Base-by-base conservation (phyloP, 2,797 vertebrate genomes). In the Lycodopsis pacificus region DNA sequence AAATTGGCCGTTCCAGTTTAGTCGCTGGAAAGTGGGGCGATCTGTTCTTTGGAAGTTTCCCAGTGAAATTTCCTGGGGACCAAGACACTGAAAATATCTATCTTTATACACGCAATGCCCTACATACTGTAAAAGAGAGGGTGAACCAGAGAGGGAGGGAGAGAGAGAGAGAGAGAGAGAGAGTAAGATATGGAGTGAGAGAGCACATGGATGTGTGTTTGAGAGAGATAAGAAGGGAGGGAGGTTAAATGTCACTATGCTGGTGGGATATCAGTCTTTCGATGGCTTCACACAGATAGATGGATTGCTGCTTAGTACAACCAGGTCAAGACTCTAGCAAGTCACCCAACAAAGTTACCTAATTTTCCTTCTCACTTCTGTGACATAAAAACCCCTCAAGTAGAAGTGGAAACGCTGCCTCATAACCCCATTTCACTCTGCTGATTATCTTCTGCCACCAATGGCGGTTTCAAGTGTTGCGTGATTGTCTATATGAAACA, bases 21-120 rank as follows among this genome's bases (percentile, higher is more conserved):
- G 87, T 84, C 90, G 88, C 85, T 86, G 79, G 89, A 96, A 96
- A 96, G 93, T 96, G 94, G 95, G 94, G 86, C 95, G 94, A 91
- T 95, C 92, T 95, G 95, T 95, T 95, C 95, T 95, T 94, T 95
- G 94, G 94, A 95, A 95, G 94, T 96, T 95, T 95, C 94, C 95
- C 94, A 95, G 94, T 88, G 85, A 94, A 94, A 94, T 93, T 93
- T 95, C 94, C 94, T 94, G 88, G 94, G 95, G 95, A 95, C 95
- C 64, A 68, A 95, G 95, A 94, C 93, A 92, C 95, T 93, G 94
- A 95, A 95, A 95, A 95, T 95, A 95, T 95, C 95, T 86, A 88
- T 94, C 95, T 95, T 94, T 94, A 94, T 94, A 89, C 93, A 88
- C 86, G 61, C 89, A 91, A 91, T 95, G 95, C 94, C 95, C 95